These are phyloP conservation scores for Cynopterus sphinx DNA, from an alignment of 2,797 vertebrate species.

Conservation along the genomic window DNA sequence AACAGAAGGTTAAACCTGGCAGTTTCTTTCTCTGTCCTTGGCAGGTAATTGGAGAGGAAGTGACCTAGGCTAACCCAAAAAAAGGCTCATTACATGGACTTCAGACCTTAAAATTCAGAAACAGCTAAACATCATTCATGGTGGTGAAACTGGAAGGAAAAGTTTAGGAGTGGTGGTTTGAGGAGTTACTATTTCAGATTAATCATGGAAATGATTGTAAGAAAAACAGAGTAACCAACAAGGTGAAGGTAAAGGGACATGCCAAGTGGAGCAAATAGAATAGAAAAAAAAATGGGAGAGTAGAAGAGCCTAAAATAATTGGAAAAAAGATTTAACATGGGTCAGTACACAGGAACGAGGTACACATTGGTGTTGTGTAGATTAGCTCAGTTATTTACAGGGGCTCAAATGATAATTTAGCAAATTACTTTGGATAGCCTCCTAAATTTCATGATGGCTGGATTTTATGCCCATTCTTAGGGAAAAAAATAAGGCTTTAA, in stretches of 20 bases:
- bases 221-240: background rate
- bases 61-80: background rate
- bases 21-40: background rate
- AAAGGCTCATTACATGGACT: background rate
- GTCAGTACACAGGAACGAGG: background rate
- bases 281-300: background rate
- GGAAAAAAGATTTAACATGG: background rate
- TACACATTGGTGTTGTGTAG: no score
- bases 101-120: background rate
- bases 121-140: background rate
- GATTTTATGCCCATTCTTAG: background rate
- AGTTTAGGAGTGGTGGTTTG: background rate
- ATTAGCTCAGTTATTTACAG: background rate
- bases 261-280: background rate
- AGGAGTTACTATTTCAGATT: background rate
- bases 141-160: background rate
- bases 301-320: background rate
- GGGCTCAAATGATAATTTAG: background rate
- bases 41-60: background rate
- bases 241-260: background rate
- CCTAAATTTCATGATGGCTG: background rate
- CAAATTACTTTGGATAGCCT: background rate
- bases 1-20: background rate
- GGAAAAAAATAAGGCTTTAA: background rate
- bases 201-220: background rate